A percentile compares a stretch with the other conserved stretches of the same genome.
Conservation (phyloP, 1,140 invertebrate genomes). For the Drosophila bocqueti region DNA sequence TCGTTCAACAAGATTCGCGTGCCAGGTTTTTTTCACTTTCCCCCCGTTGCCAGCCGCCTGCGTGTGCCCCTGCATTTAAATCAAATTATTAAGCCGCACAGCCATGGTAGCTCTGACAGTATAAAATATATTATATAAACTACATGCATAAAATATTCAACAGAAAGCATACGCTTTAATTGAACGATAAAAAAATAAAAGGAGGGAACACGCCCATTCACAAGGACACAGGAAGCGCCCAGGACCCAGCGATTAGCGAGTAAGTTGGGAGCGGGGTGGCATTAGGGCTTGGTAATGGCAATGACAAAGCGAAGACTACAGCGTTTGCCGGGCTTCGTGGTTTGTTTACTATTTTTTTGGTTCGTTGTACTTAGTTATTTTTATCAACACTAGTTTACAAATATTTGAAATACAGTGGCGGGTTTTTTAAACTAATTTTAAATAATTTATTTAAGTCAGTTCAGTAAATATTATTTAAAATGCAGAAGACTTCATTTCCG, state of each 20-base stretch:
- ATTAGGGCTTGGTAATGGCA: slow-evolving; percentile 12
- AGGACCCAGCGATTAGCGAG: slow-evolving; percentile 31
- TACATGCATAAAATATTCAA: slow-evolving; percentile 66
- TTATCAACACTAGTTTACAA: slow-evolving; percentile 8
- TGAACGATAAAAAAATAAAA: slow-evolving; percentile 44
- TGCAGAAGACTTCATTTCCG: no score
- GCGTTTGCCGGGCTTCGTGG: slow-evolving; percentile 1
- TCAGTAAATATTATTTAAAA: no score
- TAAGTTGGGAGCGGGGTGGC: slow-evolving; percentile 15
- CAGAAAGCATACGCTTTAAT: slow-evolving; percentile 41
- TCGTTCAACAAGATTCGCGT: slow-evolving; percentile 35
- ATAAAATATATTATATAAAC: slow-evolving; percentile 24
- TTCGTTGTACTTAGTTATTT: not conserved
- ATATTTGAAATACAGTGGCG: not conserved
- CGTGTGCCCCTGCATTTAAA: slow-evolving; percentile 61
- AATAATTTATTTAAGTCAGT: not conserved
- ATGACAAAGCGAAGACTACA: slow-evolving; percentile 36
- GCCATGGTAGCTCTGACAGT: slow-evolving; percentile 15
- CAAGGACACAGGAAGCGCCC: slow-evolving; percentile 31
- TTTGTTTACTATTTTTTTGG: not conserved
- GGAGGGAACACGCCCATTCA: slow-evolving; percentile 13
- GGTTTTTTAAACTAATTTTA: not conserved
- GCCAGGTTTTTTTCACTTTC: slow-evolving; percentile 12
- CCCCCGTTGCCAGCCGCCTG: not conserved
- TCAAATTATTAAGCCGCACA: slow-evolving; percentile 60